Base-by-base conservation (phyloP, 2,888 invertebrate genomes). In the Horisme vitalbata region DNA sequence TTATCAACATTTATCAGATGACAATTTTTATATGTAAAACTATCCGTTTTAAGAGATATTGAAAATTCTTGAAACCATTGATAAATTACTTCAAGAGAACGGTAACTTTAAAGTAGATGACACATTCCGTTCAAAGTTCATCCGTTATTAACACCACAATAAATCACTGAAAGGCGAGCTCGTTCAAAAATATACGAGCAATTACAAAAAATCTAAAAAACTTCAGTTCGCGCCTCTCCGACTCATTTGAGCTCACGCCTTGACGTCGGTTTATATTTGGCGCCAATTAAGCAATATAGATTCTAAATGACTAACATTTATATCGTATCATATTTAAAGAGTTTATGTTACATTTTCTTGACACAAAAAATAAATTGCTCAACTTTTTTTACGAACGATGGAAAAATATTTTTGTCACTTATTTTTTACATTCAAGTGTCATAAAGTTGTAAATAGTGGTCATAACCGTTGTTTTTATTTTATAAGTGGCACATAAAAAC, bases 161-260 rank as follows among this genome's bases (percentile, higher is more conserved):
- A 74, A 75, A 77, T 77, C 71, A 71, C 52, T 61, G 74, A 66
- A 75, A 79, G 46, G 41, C 45, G 75, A 76, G 60, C 64, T 51
- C 53, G 60, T 68, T 62, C 53, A 56, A 52, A 58, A 51, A 59
- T n/a, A n/a, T 68, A 49, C 47, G 62, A 67, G 65, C 67, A 59
- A 65, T 64, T 46, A 54, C 50, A 71, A 70, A 72, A 67, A 57
- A 62, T 43, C 52, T 66, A 66, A 72, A 73, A 71, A 70, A 70
- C 59, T 55, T 51, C 57, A 61, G 65, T 74, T 83, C 68, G 71
- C 84, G 80, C 83, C 83, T 83, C 73, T 66, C 63, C 77, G 83
- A 68, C 62, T 67, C 78, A 81, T 85, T 83, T 80, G 74, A 76
- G 61, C 58, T 59, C 69, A 72, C 72, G 81, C 74, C 56, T 64